phyloP scores from a whole-genome alignment of 2,797 vertebrate species.

The Chromis chromis region DNA sequence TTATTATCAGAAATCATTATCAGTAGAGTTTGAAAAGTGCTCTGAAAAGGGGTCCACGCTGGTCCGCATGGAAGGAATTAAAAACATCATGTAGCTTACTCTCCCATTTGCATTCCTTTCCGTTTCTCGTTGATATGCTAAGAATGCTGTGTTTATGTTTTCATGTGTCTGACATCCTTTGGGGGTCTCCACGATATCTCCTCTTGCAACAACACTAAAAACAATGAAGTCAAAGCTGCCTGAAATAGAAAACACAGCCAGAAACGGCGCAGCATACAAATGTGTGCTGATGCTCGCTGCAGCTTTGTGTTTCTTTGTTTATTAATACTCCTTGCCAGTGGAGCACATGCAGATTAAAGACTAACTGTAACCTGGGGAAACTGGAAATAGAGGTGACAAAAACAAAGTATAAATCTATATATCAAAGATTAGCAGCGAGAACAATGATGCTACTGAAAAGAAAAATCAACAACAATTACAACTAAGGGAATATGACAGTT shows the following conservation, averaged over 20 bases:
- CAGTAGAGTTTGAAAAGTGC: neutral
- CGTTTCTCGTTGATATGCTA: constrained; percentile 24
- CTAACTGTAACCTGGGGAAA: constrained; percentile 20
- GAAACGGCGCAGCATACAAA: constrained; percentile 41
- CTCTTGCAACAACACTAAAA: constrained; percentile 38
- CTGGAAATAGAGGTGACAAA: constrained; percentile 24
- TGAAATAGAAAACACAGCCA: constrained; percentile 44
- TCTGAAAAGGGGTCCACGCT: constrained; percentile 6
- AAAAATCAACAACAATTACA: neutral
- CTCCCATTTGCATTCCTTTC: constrained; percentile 1
- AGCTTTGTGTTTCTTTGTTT: constrained; percentile 33
- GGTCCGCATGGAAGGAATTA: neutral
- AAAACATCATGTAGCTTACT: neutral
- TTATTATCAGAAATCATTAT: constrained; percentile 8
- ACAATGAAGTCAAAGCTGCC: constrained; percentile 28
- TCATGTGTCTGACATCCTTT: constrained; percentile 35
- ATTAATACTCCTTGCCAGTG: neutral
- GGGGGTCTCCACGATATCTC: constrained; percentile 37
- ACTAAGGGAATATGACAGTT: neutral
- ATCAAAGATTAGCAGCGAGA: neutral
- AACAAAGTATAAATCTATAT: neutral
- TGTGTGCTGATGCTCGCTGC: constrained; percentile 14
- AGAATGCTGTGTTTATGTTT: constrained; percentile 39
- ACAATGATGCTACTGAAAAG: neutral
- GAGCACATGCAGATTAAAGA: constrained; percentile 31